A percentile compares a stretch with the other conserved stretches of the same genome.
These are phyloP conservation scores for Turdus rufiventris DNA, from an alignment of 2,113 vertebrate species.

Conservation along the genomic window DNA sequence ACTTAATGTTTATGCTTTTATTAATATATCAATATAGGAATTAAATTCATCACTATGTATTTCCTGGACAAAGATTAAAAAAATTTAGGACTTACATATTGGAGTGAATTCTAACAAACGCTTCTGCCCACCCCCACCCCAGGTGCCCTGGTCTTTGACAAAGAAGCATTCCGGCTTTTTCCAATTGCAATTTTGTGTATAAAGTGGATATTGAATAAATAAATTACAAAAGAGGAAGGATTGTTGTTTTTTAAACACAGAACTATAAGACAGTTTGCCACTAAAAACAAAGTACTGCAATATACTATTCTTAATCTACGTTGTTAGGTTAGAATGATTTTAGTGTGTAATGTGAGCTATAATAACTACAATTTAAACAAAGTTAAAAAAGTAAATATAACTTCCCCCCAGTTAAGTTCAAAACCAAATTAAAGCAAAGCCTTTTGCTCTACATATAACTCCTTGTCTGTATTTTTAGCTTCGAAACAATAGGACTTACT, in stretches of 20 bases:
- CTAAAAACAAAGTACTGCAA: not conserved
- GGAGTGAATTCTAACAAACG: not conserved
- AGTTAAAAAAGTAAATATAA: not conserved
- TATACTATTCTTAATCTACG: not conserved
- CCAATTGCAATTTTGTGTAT: not conserved
- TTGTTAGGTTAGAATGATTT: not conserved
- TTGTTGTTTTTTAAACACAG: not conserved
- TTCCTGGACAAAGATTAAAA: not conserved
- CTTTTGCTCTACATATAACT: not conserved
- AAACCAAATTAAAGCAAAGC: not conserved
- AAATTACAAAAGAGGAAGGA: not conserved
- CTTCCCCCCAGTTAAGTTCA: not conserved
- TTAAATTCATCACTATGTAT: not conserved
- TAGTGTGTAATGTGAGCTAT: not conserved
- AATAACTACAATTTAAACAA: not conserved
- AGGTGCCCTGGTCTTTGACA: accelerated
- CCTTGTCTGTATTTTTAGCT: not conserved
- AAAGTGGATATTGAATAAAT: not conserved
- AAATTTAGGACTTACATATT: not conserved
- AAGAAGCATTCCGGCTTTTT: not conserved
- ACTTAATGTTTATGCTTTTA: not conserved
- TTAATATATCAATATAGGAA: not conserved
- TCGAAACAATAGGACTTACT: constrained; percentile 66
- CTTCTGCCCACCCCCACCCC: accelerated
- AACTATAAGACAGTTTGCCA: not conserved